These are phyloP conservation scores for Rhagonycha fulva DNA, from an alignment of 2,888 invertebrate species.

Conservation along the genomic window DNA sequence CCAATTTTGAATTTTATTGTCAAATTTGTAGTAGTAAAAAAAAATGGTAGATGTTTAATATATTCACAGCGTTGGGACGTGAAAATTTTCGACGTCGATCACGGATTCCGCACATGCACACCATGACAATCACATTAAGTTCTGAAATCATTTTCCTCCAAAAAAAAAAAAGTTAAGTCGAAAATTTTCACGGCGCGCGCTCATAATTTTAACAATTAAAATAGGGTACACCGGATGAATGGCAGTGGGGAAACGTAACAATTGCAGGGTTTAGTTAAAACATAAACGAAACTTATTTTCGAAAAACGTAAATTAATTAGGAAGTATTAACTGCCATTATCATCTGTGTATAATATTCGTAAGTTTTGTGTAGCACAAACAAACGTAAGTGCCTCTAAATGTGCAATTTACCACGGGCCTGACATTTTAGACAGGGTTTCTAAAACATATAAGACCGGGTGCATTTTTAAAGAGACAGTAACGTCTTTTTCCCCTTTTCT, in stretches of 20 bases:
- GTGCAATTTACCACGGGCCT: constrained; percentile 56
- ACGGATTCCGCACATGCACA: background rate
- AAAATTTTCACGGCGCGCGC: background rate
- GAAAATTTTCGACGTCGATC: background rate
- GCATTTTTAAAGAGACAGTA: constrained; percentile 35
- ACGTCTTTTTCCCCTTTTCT: constrained; percentile 33
- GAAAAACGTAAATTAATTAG: constrained; percentile 19
- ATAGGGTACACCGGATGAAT: constrained; percentile 9
- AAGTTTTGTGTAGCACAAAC: constrained; percentile 43
- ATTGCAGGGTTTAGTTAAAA: constrained; percentile 26
- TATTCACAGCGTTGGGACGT: background rate
- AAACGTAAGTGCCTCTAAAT: constrained; percentile 54
- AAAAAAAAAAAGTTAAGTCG: background rate
- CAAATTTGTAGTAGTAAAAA: constrained; percentile 3
- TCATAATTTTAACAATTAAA: background rate
- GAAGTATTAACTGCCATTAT: constrained; percentile 25
- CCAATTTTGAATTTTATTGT: constrained; percentile 24
- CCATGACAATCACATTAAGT: constrained; percentile 14
- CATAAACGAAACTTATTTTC: constrained; percentile 26
- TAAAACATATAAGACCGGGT: constrained; percentile 42
- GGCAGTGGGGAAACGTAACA: constrained; percentile 25
- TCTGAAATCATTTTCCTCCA: background rate
- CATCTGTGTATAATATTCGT: constrained; percentile 14
- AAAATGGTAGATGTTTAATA: background rate
- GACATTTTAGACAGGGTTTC: constrained; percentile 53